Percentiles rank a stretch among this genome's conserved stretches.
Evolutionary conservation across 2,888 invertebrate genomes (phyloP).

Genomic region (Microctonus brassicae): DNA sequence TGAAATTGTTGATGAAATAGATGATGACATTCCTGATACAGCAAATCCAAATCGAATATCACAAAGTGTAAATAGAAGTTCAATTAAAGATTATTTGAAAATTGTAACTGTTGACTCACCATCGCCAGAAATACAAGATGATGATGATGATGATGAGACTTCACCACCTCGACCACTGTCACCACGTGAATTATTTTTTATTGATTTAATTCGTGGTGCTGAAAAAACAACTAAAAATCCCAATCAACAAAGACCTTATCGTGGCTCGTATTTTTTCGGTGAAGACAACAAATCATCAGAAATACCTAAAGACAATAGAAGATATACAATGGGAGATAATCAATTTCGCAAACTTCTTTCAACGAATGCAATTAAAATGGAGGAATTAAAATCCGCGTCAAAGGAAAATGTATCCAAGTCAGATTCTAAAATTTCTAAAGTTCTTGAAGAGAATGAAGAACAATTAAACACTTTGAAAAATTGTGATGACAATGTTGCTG

Average conservation of each 20-base stretch:
- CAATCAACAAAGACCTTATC: not conserved
- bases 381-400: not conserved
- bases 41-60: conserved; percentile 14
- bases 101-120: conserved; percentile 51
- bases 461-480: not conserved
- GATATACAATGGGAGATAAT: conserved; percentile 20
- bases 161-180: conserved; percentile 55
- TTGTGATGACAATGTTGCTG: not conserved
- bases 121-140: conserved; percentile 29
- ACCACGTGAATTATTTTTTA: conserved; percentile 68
- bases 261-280: not conserved
- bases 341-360: conserved; percentile 3
- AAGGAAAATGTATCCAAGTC: conserved; percentile 14
- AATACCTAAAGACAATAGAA: conserved; percentile 3
- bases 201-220: conserved; percentile 65
- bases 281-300: not conserved
- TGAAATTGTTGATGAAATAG: not conserved
- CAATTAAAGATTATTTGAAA: conserved; percentile 51
- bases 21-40: not conserved
- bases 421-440: conserved; percentile 3
- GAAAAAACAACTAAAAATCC: conserved; percentile 51
- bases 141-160: conserved; percentile 34
- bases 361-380: not conserved
- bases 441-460: conserved; percentile 21
- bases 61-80: conserved; percentile 32